phyloP scores from a whole-genome alignment of 2,113 vertebrate genomes.

The Amblyopsis rosae region DNA sequence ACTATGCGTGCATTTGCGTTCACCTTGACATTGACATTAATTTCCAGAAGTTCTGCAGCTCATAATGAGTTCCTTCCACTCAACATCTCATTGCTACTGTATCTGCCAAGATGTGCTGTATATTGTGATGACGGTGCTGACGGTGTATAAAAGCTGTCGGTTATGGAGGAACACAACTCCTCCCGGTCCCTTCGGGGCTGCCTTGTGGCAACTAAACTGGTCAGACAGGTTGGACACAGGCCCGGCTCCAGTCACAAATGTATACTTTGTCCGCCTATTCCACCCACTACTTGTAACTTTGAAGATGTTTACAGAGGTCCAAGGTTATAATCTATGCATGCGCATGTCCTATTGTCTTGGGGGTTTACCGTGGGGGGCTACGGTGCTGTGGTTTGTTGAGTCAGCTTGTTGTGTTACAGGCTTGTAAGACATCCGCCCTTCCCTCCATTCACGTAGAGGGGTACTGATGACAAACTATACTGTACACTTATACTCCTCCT shows the following conservation, averaged over 20 bases:
- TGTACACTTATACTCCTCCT: no score
- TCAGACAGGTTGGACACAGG: constrained; percentile 59
- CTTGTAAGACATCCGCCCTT: constrained; percentile 23
- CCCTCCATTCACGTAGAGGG: constrained; percentile 9
- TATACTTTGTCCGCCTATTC: background rate
- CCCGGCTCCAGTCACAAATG: constrained; percentile 18
- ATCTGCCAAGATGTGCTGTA: background rate
- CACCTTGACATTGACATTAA: no score
- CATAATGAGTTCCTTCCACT: no score
- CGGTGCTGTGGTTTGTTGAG: constrained; percentile 12
- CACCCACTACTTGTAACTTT: constrained; percentile 8
- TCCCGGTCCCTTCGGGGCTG: constrained; percentile 50
- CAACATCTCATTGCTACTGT: no score
- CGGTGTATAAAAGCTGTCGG: constrained; percentile 21
- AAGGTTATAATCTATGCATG: constrained; percentile 17
- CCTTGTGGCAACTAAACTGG: constrained; percentile 61
- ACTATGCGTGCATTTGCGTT: no score
- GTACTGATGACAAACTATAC: background rate
- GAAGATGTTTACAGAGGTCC: constrained; percentile 29
- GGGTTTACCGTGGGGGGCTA: constrained; percentile 19
- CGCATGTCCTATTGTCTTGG: constrained; percentile 16
- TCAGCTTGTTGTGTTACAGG: constrained; percentile 16
- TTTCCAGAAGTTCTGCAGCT: no score
- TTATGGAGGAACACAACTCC: constrained; percentile 33
- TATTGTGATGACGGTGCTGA: constrained; percentile 8